phyloP scores from a whole-genome alignment of 2,797 vertebrate genomes.

The Acrossocheilus wenchowensis region DNA sequence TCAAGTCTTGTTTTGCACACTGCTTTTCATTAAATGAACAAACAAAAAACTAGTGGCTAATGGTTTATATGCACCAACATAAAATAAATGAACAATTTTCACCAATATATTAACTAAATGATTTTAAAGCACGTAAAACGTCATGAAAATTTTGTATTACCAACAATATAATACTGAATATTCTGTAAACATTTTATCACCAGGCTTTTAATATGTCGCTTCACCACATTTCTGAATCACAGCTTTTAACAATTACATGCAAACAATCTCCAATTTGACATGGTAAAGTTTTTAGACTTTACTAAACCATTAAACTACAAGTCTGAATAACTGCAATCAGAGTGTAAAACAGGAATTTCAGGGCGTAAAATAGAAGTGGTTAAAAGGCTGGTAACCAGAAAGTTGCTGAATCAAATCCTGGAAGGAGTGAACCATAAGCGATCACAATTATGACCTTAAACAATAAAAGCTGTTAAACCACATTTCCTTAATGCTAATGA shows the following conservation, averaged over 20 bases:
- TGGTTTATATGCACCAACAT: not conserved
- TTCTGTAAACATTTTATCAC: not conserved
- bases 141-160: not conserved
- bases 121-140: not conserved
- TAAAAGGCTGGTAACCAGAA: not conserved
- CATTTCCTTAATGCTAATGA: not conserved
- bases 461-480: constrained; percentile 3
- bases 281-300: not conserved
- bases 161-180: not conserved
- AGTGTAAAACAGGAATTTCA: not conserved
- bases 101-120: not conserved
- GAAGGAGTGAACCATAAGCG: not conserved
- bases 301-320: not conserved
- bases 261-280: not conserved
- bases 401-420: not conserved
- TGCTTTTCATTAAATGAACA: not conserved
- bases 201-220: not conserved
- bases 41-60: not conserved
- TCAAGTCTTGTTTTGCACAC: not conserved
- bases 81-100: not conserved
- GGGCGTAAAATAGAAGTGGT: not conserved
- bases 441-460: not conserved
- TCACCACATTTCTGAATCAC: not conserved
- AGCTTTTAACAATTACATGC: not conserved
- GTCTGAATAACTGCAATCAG: not conserved